Evolutionary conservation across 2,797 vertebrate genomes (phyloP).

Genomic region (Cottoperca gobio): DNA sequence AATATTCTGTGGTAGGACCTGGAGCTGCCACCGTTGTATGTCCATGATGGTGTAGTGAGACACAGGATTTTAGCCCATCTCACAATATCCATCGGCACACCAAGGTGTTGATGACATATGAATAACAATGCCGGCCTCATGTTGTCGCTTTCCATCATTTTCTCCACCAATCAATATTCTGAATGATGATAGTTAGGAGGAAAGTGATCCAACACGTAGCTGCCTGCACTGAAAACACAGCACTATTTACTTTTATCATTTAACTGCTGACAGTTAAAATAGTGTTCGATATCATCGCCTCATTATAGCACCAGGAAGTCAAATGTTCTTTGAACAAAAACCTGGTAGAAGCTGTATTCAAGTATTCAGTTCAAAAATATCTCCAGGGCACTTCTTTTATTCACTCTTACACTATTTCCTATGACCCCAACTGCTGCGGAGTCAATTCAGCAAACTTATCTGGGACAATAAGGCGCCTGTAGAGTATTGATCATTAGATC

Average conservation of each 20-base stretch:
- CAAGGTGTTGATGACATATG: constrained; percentile 52
- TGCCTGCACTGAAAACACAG: constrained; percentile 27
- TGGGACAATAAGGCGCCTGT: constrained; percentile 43
- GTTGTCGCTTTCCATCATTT: constrained; percentile 48
- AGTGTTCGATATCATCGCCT: constrained; percentile 45
- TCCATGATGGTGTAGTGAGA: constrained; percentile 38
- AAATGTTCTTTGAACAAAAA: constrained; percentile 56
- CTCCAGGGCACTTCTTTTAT: constrained; percentile 57
- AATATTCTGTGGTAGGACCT: constrained; percentile 67
- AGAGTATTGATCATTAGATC: constrained; percentile 53
- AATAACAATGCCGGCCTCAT: constrained; percentile 43
- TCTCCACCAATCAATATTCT: constrained; percentile 53
- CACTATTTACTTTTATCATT: constrained; percentile 62
- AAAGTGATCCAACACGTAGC: constrained; percentile 38
- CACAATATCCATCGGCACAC: constrained; percentile 32
- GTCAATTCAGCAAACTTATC: constrained; percentile 47
- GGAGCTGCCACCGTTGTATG: constrained; percentile 44
- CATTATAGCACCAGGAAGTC: constrained; percentile 56
- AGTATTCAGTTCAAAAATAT: constrained; percentile 29
- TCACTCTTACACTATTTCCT: constrained; percentile 60
- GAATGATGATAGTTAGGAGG: constrained; percentile 52
- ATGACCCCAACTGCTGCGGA: constrained; percentile 28
- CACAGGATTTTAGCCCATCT: constrained; percentile 31
- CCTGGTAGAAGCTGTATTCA: constrained; percentile 43
- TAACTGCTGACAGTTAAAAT: constrained; percentile 61